phyloP scores from a whole-genome alignment of 2,888 invertebrate species.

The Tholera decimalis region DNA sequence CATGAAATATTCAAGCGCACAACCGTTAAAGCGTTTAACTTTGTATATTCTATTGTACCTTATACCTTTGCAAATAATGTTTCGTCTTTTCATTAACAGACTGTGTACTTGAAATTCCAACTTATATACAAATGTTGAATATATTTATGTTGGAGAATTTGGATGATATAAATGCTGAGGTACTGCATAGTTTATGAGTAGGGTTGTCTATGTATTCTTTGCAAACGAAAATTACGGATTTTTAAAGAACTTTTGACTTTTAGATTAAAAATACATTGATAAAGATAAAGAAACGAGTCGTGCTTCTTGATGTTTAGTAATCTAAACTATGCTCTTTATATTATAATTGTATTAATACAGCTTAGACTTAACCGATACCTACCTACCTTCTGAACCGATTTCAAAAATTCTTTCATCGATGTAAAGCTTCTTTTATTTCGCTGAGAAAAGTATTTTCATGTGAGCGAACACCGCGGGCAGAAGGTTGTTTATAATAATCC shows the following conservation, averaged over 20 bases:
- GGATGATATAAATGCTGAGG: constrained; percentile 13
- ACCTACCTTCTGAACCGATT: too few species aligned
- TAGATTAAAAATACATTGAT: not conserved
- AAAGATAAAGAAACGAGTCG: too few species aligned
- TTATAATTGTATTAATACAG: too few species aligned
- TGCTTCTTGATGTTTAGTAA: too few species aligned
- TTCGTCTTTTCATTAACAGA: constrained; percentile 36
- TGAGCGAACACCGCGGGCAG: too few species aligned
- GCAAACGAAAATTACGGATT: not conserved
- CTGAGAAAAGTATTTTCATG: too few species aligned
- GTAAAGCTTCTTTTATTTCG: too few species aligned
- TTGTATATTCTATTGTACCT: constrained; percentile 33
- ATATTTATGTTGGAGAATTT: constrained; percentile 1
- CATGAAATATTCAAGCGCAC: constrained; percentile 48
- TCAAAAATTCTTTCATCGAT: too few species aligned
- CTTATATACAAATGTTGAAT: constrained; percentile 8
- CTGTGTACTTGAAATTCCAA: constrained; percentile 16
- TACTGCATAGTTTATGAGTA: not conserved
- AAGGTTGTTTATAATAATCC: too few species aligned
- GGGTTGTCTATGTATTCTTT: not conserved
- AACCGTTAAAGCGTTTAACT: constrained; percentile 36
- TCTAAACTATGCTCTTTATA: too few species aligned
- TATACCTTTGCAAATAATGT: constrained; percentile 43
- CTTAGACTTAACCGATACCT: too few species aligned
- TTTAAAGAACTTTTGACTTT: not conserved